A percentile compares a stretch with the other conserved stretches of the same genome.
Conservation (phyloP, 2,888 invertebrate genomes). For the Heliconius ismenius region DNA sequence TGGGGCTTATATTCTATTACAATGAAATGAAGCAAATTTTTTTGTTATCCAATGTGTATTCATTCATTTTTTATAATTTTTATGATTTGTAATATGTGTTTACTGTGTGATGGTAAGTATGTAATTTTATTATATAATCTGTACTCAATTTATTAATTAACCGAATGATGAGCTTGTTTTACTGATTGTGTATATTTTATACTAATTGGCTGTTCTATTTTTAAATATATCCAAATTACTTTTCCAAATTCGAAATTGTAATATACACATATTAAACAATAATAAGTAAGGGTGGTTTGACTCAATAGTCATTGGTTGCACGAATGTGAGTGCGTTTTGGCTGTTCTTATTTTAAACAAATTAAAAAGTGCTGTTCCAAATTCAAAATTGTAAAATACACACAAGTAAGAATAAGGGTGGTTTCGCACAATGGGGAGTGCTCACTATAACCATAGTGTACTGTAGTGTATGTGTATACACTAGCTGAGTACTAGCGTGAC, state of each 20-base stretch:
- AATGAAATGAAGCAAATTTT: slow-evolving; percentile 9
- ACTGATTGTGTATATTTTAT: slow-evolving; percentile 18
- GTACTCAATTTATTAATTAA: slow-evolving; percentile 25
- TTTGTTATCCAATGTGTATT: slow-evolving; percentile 12
- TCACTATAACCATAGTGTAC: not conserved
- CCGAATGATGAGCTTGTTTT: slow-evolving; percentile 32
- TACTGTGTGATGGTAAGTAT: slow-evolving; percentile 35
- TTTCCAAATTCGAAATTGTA: slow-evolving; percentile 11
- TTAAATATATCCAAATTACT: not conserved
- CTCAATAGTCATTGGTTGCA: not conserved
- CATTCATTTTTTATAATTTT: slow-evolving; percentile 31
- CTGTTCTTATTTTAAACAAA: not conserved
- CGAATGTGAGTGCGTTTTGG: not conserved
- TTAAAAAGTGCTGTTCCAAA: not conserved
- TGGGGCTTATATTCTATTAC: slow-evolving; percentile 38
- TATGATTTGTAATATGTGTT: slow-evolving; percentile 27
- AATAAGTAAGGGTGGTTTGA: not conserved
- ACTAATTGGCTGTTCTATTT: slow-evolving; percentile 39
- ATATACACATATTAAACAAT: not conserved
- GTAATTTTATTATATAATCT: not conserved
- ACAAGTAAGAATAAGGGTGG: not conserved
- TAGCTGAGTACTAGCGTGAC: not conserved
- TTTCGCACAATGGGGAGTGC: not conserved
- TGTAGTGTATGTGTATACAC: not conserved
- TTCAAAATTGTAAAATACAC: not conserved